Conservation (phyloP, 2,797 vertebrate species). For the Dendrocincla tyrannina region DNA sequence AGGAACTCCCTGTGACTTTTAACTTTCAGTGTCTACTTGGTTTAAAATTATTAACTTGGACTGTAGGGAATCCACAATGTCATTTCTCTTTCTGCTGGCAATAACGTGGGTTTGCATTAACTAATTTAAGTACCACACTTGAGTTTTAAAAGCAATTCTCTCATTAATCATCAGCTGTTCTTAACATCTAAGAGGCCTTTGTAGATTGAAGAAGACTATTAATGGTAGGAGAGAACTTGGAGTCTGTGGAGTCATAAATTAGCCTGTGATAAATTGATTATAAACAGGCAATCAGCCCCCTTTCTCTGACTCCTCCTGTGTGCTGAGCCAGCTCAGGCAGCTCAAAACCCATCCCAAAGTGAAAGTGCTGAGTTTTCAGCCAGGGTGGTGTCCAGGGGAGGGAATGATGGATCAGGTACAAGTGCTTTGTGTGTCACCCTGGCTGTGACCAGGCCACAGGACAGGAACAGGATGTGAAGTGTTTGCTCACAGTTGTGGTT, state of each 20-base stretch:
- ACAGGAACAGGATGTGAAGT: neutral
- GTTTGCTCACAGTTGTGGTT: neutral
- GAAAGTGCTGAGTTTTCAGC: neutral
- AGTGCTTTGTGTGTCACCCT: neutral
- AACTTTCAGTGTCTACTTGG: neutral
- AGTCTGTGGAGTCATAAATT: neutral
- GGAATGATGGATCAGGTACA: neutral
- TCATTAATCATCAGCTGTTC: neutral
- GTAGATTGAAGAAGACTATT: neutral
- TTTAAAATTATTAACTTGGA: neutral
- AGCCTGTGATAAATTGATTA: neutral
- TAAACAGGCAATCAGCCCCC: fast-evolving
- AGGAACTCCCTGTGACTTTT: neutral
- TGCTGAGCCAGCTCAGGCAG: neutral
- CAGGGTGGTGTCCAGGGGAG: neutral
- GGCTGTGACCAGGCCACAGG: fast-evolving
- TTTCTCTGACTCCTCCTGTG: neutral
- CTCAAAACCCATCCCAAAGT: neutral
- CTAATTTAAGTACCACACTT: neutral
- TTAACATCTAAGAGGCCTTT: neutral
- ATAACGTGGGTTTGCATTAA: neutral
- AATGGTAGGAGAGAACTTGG: neutral
- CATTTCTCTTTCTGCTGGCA: neutral
- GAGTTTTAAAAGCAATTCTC: neutral
- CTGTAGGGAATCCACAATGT: neutral